Conservation (phyloP, 2,797 vertebrate species). For the Adrianichthys oophorus region DNA sequence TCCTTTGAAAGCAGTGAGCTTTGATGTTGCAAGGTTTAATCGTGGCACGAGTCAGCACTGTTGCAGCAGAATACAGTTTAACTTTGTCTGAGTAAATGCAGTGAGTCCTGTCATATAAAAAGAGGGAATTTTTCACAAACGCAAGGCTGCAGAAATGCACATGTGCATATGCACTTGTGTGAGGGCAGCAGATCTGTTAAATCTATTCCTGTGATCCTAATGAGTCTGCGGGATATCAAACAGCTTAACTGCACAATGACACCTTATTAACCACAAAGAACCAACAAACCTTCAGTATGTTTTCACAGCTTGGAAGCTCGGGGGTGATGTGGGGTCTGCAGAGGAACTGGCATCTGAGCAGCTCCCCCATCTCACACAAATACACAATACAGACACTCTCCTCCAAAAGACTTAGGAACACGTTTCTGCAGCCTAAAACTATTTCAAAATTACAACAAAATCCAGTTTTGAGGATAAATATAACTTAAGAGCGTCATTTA, state of each 20-base stretch:
- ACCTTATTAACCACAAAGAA: constrained; percentile 88
- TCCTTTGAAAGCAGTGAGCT: constrained; percentile 78
- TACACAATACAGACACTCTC: constrained; percentile 55
- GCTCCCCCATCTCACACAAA: constrained; percentile 49
- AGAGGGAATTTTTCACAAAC: constrained; percentile 8
- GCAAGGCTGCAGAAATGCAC: constrained; percentile 2
- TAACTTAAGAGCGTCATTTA: constrained; percentile 6
- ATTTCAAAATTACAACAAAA: constrained; percentile 45
- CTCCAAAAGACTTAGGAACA: constrained; percentile 34
- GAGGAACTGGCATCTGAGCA: constrained; percentile 86
- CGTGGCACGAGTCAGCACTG: constrained; percentile 69
- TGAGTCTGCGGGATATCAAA: constrained; percentile 82
- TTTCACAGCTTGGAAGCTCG: constrained; percentile 91
- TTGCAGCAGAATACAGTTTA: constrained; percentile 52
- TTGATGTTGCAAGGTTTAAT: constrained; percentile 82
- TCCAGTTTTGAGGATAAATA: constrained; percentile 12
- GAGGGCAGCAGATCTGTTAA: constrained; percentile 39
- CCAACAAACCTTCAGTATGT: constrained; percentile 88
- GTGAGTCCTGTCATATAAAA: constrained; percentile 24
- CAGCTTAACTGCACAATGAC: constrained; percentile 82
- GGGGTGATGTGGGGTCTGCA: constrained; percentile 76
- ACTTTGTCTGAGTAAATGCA: constrained; percentile 35
- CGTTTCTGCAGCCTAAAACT: constrained; percentile 36
- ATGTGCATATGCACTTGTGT: background rate
- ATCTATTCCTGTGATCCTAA: constrained; percentile 68